Percentiles rank a stretch among this genome's conserved stretches.
These are phyloP conservation scores for Oncorhynchus kisutch DNA, from an alignment of 2,113 vertebrate genomes.

Conservation along the genomic window DNA sequence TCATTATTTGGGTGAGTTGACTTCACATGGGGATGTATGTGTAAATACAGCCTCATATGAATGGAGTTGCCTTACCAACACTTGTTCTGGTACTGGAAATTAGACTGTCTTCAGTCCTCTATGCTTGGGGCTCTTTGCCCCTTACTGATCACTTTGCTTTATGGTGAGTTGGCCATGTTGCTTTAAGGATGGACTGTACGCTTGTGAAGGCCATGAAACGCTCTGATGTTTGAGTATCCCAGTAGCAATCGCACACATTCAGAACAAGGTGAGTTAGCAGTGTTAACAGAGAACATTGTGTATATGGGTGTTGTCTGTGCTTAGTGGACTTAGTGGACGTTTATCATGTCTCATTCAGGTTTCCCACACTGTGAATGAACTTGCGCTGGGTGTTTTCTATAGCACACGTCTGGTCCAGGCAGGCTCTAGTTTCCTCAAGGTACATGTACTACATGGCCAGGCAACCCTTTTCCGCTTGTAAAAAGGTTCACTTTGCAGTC, in stretches of 20 bases:
- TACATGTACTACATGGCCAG: background rate
- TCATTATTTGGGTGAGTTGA: conserved; percentile 76
- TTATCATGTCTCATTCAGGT: background rate
- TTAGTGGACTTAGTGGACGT: background rate
- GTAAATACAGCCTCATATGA: no score
- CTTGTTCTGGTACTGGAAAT: background rate
- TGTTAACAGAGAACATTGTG: background rate
- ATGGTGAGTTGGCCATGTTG: conserved; percentile 10
- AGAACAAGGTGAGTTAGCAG: no score
- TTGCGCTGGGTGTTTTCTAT: conserved; percentile 16
- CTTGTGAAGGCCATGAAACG: conserved; percentile 5
- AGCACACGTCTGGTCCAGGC: conserved; percentile 31
- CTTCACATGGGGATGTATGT: conserved; percentile 16
- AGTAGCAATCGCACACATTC: background rate
- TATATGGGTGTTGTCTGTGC: background rate
- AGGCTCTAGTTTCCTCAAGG: conserved; percentile 30
- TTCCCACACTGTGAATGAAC: conserved; percentile 45
- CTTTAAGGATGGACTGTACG: conserved; percentile 20
- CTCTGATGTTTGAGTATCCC: conserved; percentile 7
- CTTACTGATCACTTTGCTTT: no score
- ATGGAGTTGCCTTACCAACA: background rate
- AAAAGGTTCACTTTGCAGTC: conserved; percentile 51
- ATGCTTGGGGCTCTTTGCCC: background rate
- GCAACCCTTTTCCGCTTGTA: conserved; percentile 25
- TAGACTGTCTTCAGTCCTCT: background rate